Evolutionary conservation across 1,140 invertebrate genomes (phyloP).

Genomic region (Heliothis virescens): DNA sequence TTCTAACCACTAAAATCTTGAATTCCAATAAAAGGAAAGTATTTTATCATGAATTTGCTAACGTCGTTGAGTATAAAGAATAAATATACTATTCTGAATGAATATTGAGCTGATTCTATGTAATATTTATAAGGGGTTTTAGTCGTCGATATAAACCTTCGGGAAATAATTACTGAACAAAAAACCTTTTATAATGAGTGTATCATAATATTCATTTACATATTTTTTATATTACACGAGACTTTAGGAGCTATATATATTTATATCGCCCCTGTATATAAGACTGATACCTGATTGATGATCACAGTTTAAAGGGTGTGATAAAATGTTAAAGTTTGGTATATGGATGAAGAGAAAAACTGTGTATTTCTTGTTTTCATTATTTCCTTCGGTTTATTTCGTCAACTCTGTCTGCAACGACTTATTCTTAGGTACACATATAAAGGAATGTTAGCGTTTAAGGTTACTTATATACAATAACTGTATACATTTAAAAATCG

Average conservation of each 20-base stretch:
- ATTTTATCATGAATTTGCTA: slow-evolving; percentile 20
- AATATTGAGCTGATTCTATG: slow-evolving; percentile 33
- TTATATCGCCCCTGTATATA: no score
- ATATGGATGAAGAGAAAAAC: background rate
- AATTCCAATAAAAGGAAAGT: slow-evolving; percentile 37
- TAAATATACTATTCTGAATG: slow-evolving; percentile 27
- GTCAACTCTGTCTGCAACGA: slow-evolving; percentile 5
- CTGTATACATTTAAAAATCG: slow-evolving; percentile 71
- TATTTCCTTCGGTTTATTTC: slow-evolving; percentile 24
- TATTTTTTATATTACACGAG: background rate
- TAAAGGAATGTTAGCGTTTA: slow-evolving; percentile 85
- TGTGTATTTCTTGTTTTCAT: background rate
- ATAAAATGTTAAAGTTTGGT: no score
- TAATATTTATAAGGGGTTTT: slow-evolving; percentile 32
- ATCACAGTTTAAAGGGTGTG: no score
- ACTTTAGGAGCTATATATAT: no score
- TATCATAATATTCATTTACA: background rate
- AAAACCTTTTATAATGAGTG: background rate
- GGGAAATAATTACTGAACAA: background rate
- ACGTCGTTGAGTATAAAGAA: slow-evolving; percentile 41
- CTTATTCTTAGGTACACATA: slow-evolving; percentile 57
- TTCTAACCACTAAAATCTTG: slow-evolving; percentile 18
- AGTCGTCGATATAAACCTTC: slow-evolving; percentile 11
- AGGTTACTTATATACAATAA: slow-evolving; percentile 70
- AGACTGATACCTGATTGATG: no score